Base-by-base conservation (phyloP, 2,797 vertebrate genomes). In the Chelon auratus region DNA sequence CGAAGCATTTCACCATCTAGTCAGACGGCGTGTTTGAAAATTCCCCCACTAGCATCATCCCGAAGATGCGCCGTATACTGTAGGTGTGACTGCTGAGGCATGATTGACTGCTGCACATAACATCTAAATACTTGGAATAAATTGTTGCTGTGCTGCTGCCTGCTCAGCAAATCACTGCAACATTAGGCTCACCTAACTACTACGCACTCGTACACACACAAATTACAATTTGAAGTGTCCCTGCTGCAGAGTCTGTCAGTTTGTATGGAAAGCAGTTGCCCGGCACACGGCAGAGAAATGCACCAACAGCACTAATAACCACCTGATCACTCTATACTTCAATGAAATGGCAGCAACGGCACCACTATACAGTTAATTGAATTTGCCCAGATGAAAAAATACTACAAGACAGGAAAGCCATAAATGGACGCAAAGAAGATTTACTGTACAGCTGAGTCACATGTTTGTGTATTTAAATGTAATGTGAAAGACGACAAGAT, bases 131-230 rank as follows among this genome's bases (percentile, higher is more conserved):
- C 86, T 83, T 81, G 72, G 88, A 93, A 90, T 86, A 93, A 94
- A 94, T 89, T 89, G 91, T 68, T 68, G 72, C 80, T 70, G 84
- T 75, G 72, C 70, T 77, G 75, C 82, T 93, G 92, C 85, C 89
- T 91, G 87, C 89, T 94, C 93, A 95, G 93, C 91, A 93, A 75
- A 72, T 86, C 75, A 86, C 83, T 89, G 82, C 85, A 89, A 84
- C 89, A 93, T 89, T 92, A 94, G 91, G 87, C 83, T 84, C 62
- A 87, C 84, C 82, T 86, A 92, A 89, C 89, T 82, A 86, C 74
- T 83, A 75, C 77, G 83, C 60, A 59, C 65, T 62, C 83, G 77
- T 53, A 84, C 58, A 71, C 79, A 84, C 75, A 81, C 84, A 89
- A 71, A 84, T 79, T 72, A 72, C 82, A 82, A 67, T 77, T 80